A percentile compares a stretch with the other conserved stretches of the same genome.
phyloP scores from a whole-genome alignment of 1,140 invertebrate genomes.

The Conopomorpha cramerella region DNA sequence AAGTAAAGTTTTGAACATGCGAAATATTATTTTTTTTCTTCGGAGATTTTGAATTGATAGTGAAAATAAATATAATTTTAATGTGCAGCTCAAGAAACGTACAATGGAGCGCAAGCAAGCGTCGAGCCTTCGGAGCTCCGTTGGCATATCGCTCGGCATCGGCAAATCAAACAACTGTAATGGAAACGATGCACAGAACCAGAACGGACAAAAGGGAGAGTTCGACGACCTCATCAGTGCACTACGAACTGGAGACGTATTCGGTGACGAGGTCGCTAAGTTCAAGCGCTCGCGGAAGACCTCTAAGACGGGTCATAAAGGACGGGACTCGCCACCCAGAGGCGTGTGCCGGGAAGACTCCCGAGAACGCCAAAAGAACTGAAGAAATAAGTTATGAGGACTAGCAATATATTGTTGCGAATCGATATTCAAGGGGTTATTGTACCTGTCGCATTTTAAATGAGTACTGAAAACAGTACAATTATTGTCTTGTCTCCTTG shows the following conservation, averaged over 20 bases:
- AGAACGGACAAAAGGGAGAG: conserved; percentile 75
- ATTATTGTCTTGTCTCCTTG: too few relatives aligned
- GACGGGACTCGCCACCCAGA: conserved; percentile 63
- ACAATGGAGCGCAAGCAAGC: conserved; percentile 86
- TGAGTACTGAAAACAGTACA: too few relatives aligned
- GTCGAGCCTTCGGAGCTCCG: conserved; percentile 68
- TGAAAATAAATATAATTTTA: too few relatives aligned
- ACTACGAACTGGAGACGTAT: conserved; percentile 93
- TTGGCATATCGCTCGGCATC: conserved; percentile 62
- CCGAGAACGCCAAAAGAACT: conserved; percentile 65
- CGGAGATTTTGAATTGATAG: too few relatives aligned
- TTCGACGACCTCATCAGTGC: conserved; percentile 98
- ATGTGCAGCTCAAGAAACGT: conserved; percentile 78
- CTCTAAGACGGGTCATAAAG: conserved; percentile 62
- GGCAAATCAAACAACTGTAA: conserved; percentile 55
- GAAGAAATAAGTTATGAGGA: conserved; percentile 10
- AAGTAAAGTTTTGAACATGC: too few relatives aligned
- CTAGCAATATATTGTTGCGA: conserved; percentile 25
- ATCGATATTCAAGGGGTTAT: too few relatives aligned
- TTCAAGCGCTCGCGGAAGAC: conserved; percentile 80
- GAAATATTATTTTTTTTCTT: too few relatives aligned
- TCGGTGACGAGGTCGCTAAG: conserved; percentile 95
- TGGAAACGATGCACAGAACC: conserved; percentile 49
- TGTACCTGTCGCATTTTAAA: too few relatives aligned
- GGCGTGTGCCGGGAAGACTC: conserved; percentile 71